These are phyloP conservation scores for Campoletis sonorensis DNA, from an alignment of 1,140 invertebrate species.

Conservation along the genomic window DNA sequence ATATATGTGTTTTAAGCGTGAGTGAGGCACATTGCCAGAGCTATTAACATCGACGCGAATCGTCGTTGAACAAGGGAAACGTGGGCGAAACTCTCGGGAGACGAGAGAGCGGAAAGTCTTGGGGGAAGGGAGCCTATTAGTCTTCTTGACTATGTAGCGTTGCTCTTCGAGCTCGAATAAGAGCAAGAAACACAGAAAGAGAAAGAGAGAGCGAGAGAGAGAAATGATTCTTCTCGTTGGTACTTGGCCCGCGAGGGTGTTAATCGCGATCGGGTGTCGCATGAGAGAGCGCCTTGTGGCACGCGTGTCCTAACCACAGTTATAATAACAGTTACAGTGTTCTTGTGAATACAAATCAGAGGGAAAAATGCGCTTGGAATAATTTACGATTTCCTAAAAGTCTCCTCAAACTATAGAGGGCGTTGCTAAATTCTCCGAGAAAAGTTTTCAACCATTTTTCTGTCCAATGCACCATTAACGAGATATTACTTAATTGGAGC, in stretches of 20 bases:
- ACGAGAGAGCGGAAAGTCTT: constrained; percentile 28
- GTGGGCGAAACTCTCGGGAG: constrained; percentile 37
- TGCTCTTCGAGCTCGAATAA: constrained; percentile 14
- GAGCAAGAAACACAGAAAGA: constrained; percentile 17
- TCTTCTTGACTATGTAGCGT: constrained; percentile 19
- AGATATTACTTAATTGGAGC: too few species aligned
- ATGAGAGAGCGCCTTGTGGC: constrained; percentile 19
- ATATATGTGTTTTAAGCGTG: background rate
- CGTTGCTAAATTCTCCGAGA: too few species aligned
- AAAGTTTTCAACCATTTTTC: too few species aligned
- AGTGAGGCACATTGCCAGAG: constrained; percentile 43
- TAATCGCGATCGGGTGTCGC: constrained; percentile 45
- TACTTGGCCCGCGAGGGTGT: constrained; percentile 40
- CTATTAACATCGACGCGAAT: constrained; percentile 48
- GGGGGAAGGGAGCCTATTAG: constrained; percentile 34
- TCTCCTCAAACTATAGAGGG: too few species aligned
- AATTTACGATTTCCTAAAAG: background rate
- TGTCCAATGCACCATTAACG: too few species aligned
- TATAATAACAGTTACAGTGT: background rate
- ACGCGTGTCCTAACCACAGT: constrained; percentile 4
- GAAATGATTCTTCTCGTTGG: constrained; percentile 29
- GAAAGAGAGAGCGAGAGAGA: constrained; percentile 23
- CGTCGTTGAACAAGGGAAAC: constrained; percentile 47
- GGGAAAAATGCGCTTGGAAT: background rate
- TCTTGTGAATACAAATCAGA: background rate